These are phyloP conservation scores for Pelusios castaneus DNA, from an alignment of 2,113 vertebrate genomes.

Conservation along the genomic window DNA sequence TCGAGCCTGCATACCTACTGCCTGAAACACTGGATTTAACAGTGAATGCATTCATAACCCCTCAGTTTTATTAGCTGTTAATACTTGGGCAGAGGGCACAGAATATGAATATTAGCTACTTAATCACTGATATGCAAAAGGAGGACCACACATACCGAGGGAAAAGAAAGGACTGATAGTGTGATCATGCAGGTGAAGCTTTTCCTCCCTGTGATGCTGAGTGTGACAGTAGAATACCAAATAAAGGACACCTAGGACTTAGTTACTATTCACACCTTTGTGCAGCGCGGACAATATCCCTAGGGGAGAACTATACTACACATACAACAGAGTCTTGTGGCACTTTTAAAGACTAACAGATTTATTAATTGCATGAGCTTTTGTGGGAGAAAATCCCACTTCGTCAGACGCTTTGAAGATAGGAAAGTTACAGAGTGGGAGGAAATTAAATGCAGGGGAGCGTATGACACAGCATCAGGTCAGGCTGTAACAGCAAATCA, in stretches of 20 bases:
- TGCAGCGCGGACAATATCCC: too few species aligned
- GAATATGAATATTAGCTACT: not conserved
- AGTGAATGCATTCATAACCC: not conserved
- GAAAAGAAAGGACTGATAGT: not conserved
- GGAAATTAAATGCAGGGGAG: too few species aligned
- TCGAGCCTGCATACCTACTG: not conserved
- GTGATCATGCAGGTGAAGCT: not conserved
- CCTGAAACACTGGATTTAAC: not conserved
- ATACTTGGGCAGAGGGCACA: not conserved
- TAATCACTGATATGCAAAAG: not conserved
- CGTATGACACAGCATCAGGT: too few species aligned
- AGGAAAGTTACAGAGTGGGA: too few species aligned
- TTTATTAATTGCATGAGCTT: too few species aligned
- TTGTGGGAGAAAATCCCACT: too few species aligned
- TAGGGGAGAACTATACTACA: too few species aligned
- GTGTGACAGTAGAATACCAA: not conserved
- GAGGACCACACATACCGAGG: not conserved
- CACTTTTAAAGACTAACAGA: too few species aligned
- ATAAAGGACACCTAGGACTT: not conserved
- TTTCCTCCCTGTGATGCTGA: not conserved
- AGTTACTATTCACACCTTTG: not conserved
- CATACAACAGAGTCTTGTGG: too few species aligned
- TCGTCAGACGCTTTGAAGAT: too few species aligned
- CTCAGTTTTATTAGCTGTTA: not conserved
- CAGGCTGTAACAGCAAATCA: too few species aligned